phyloP scores from a whole-genome alignment of 1,140 invertebrate species.

The Popillia japonica region DNA sequence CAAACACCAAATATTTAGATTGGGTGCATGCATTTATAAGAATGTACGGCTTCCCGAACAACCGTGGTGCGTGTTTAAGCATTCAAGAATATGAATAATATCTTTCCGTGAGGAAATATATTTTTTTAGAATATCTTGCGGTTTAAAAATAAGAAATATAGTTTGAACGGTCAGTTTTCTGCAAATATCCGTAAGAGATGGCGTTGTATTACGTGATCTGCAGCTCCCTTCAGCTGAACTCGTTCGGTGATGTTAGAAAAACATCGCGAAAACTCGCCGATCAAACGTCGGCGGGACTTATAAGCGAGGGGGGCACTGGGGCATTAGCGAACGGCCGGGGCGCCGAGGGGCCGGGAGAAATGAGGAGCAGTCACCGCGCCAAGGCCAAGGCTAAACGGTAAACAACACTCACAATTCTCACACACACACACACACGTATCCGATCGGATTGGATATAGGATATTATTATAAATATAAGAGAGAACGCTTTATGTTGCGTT shows the following conservation, averaged over 20 bases:
- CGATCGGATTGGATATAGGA: neutral
- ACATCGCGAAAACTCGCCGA: conserved; percentile 4
- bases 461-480: too few species aligned
- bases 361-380: conserved; percentile 51
- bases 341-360: conserved; percentile 1
- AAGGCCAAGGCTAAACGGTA: conserved; percentile 52
- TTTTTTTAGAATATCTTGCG: too few species aligned
- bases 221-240: too few species aligned
- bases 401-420: too few species aligned
- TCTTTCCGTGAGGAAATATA: too few species aligned
- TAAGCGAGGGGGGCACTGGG: conserved; percentile 49
- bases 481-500: too few species aligned
- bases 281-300: conserved; percentile 24
- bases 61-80: too few species aligned
- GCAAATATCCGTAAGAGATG: neutral
- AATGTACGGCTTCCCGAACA: too few species aligned
- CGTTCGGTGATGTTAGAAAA: neutral
- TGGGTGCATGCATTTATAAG: neutral
- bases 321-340: conserved; percentile 46
- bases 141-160: too few species aligned
- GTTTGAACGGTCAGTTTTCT: too few species aligned
- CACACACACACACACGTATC: neutral
- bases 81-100: too few species aligned
- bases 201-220: neutral
- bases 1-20: conserved; percentile 7